A percentile compares a stretch with the other conserved stretches of the same genome.
Conservation (phyloP, 2,113 vertebrate species). For the Ammospiza nelsoni region DNA sequence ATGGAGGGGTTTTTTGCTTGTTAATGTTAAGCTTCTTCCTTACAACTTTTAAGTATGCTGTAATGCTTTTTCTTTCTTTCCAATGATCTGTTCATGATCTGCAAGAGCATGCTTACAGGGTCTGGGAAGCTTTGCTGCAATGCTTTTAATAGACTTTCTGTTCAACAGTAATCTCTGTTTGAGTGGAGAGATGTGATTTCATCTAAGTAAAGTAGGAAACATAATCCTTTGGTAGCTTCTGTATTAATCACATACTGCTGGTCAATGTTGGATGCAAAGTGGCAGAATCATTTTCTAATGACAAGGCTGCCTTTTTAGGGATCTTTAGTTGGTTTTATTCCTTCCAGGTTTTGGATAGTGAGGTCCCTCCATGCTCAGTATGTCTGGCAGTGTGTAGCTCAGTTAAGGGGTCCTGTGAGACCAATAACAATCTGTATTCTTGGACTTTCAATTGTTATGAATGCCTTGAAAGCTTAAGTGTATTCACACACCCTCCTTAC, state of each 20-base stretch:
- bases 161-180: not conserved
- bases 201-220: not conserved
- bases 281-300: not conserved
- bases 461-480: not conserved
- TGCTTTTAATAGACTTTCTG: not conserved
- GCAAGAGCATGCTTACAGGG: not conserved
- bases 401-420: not conserved
- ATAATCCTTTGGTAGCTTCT: not conserved
- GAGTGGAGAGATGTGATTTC: not conserved
- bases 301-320: not conserved
- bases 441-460: not conserved
- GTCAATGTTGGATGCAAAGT: not conserved
- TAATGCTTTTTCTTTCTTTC: not conserved
- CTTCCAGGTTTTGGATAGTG: not conserved
- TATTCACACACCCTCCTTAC: not conserved
- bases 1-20: rapidly evolving
- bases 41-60: not conserved
- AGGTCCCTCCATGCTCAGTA: not conserved
- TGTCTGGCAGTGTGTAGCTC: not conserved
- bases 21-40: not conserved
- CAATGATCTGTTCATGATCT: not conserved
- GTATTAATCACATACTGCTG: not conserved
- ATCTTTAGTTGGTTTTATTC: not conserved
- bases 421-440: not conserved
- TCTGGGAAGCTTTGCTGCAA: not conserved